Conservation (phyloP, 2,888 invertebrate species). For the Calephelis perditalis region DNA sequence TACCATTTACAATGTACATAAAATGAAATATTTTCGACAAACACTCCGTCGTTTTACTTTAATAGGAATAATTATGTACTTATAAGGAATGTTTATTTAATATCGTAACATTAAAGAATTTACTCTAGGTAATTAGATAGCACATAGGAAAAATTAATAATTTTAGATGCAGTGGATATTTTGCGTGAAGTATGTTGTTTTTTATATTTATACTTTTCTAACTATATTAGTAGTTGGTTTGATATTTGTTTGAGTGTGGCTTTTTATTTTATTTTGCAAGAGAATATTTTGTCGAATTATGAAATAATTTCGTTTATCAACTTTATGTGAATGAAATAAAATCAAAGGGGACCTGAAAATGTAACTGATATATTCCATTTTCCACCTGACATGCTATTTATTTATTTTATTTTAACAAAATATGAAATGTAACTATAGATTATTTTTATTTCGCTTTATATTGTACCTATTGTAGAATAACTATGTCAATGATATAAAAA, state of each 20-base stretch:
- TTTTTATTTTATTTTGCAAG: background rate
- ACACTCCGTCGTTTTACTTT: constrained; percentile 14
- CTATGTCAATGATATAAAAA: too few species aligned
- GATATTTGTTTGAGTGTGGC: background rate
- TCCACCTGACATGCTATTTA: constrained; percentile 36
- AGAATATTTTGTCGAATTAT: background rate
- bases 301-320: constrained; percentile 5
- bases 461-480: too few species aligned
- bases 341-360: constrained; percentile 44
- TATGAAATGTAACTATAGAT: background rate
- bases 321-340: constrained; percentile 7
- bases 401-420: constrained; percentile 16
- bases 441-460: too few species aligned
- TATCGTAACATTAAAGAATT: constrained; percentile 14
- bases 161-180: background rate
- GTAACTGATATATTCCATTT: constrained; percentile 49
- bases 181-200: background rate
- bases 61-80: constrained; percentile 19
- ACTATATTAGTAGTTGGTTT: constrained; percentile 7
- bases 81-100: constrained; percentile 14
- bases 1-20: background rate
- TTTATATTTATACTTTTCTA: constrained; percentile 10
- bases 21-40: constrained; percentile 5
- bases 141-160: constrained; percentile 8
- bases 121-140: constrained; percentile 21